Evolutionary conservation across 2,888 invertebrate species (phyloP), one percentile per base, ranked within the genome.

Genomic region (Omphaloscelis lunosa): DNA sequence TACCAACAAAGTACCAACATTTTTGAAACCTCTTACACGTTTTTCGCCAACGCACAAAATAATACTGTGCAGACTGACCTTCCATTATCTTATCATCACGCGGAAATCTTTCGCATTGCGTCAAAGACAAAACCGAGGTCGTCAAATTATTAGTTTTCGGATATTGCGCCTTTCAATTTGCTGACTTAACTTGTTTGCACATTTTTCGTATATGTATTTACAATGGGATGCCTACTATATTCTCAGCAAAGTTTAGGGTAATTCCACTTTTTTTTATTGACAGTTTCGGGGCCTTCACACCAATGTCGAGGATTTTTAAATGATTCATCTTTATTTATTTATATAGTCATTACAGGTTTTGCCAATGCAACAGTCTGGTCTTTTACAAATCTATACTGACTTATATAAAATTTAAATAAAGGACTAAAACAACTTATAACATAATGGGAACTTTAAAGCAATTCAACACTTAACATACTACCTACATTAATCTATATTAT

Each of bases 41-140:
- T 74, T 79, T 75, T 71, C 63, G 53, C 27, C 65, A 51, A 76
- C 77, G 63, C 58, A 66, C 58, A 66, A 71, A 62, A 77, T 51
- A 59, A 58, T 56, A 81, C 84, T 77, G 79, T 79, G 51, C 63
- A 72, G 58, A 65, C 58, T 87, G 87, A 86, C 88, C 85, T 79
- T 62, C 63, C 11, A 61, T 39, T 83, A 86, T 87, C 87, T 85
- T 88, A 88, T 88, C 88, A 53, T 74, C 51, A 82, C 27, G 71
- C 85, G 88, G 83, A 88, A 86, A 88, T 88, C 87, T 88, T 79
- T 74, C 65, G 74, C 59, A 78, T 20, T 83, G 72, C 87, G 88
- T 88, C 88, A 83, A 62, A 74, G 39, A 66, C 59, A 53, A 66
- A 75, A 80, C 76, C 79, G 72, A 86, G 88, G 85, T 84, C 85